Conservation (phyloP, 2,113 vertebrate species). For the Mobula birostris region DNA sequence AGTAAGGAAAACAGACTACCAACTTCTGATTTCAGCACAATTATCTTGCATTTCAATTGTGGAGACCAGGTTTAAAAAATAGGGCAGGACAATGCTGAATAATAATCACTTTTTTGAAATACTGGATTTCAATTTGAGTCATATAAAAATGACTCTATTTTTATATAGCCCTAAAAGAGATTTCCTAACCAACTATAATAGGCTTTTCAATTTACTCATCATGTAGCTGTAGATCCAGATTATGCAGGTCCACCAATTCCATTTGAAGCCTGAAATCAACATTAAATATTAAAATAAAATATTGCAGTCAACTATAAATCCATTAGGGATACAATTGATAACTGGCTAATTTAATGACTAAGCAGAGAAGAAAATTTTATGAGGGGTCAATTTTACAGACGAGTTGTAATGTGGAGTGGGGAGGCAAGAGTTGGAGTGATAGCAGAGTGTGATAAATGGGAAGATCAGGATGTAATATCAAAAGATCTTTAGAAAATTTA, state of each 20-base stretch:
- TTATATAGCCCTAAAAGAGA: background rate
- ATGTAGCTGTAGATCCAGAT: background rate
- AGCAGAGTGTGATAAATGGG: too few species aligned
- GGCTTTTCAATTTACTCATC: background rate
- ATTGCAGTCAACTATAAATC: background rate
- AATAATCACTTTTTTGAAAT: background rate
- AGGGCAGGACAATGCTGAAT: background rate
- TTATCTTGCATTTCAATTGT: background rate
- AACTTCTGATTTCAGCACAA: background rate
- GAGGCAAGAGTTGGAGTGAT: too few species aligned
- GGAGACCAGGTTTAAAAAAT: too few species aligned
- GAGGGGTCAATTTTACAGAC: too few species aligned
- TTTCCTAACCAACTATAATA: background rate
- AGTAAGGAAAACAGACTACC: background rate
- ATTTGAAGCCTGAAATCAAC: background rate
- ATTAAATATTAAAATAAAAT: background rate
- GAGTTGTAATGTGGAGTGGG: too few species aligned
- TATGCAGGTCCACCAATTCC: background rate
- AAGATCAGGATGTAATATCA: too few species aligned
- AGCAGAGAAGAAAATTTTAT: too few species aligned
- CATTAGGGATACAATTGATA: background rate
- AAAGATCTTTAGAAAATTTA: too few species aligned
- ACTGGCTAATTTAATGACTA: too few species aligned
- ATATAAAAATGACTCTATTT: too few species aligned
- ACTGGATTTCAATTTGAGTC: background rate